phyloP scores from a whole-genome alignment of 2,888 invertebrate genomes.

The Cloeon dipterum region DNA sequence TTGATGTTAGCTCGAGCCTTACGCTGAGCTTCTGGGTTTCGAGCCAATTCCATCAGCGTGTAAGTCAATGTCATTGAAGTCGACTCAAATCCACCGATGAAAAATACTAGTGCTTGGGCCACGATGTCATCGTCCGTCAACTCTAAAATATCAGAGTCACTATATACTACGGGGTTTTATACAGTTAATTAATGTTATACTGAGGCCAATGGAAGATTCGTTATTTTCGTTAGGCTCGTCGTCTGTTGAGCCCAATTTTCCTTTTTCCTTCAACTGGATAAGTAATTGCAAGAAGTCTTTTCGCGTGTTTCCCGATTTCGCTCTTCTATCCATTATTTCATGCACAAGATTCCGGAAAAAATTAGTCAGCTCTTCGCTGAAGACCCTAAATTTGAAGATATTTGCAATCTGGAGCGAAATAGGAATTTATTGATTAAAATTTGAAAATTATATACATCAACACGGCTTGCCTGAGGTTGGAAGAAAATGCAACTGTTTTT shows the following conservation, averaged over 20 bases:
- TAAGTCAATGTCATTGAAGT: not conserved
- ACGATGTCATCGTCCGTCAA: constrained; percentile 16
- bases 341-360: constrained; percentile 23
- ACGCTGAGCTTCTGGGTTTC: not conserved
- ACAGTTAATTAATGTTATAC: too few species aligned
- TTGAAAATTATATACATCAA: not conserved
- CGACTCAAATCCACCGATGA: constrained; percentile 9
- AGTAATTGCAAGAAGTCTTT: constrained; percentile 11
- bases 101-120: constrained; percentile 22
- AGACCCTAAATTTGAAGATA: not conserved
- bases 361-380: not conserved
- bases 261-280: constrained; percentile 9
- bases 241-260: constrained; percentile 5
- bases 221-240: not conserved
- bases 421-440: not conserved
- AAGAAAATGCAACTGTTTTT: not conserved
- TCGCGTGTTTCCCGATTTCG: constrained; percentile 1
- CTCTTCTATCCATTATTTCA: constrained; percentile 20
- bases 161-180: not conserved
- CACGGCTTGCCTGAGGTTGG: not conserved
- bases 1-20: not conserved
- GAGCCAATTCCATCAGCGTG: not conserved
- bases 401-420: constrained; percentile 1
- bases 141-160: constrained; percentile 6
- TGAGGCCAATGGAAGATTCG: too few species aligned